Evolutionary conservation across 2,888 invertebrate species (phyloP).

Genomic region (Lepeophtheirus nordmannii): DNA sequence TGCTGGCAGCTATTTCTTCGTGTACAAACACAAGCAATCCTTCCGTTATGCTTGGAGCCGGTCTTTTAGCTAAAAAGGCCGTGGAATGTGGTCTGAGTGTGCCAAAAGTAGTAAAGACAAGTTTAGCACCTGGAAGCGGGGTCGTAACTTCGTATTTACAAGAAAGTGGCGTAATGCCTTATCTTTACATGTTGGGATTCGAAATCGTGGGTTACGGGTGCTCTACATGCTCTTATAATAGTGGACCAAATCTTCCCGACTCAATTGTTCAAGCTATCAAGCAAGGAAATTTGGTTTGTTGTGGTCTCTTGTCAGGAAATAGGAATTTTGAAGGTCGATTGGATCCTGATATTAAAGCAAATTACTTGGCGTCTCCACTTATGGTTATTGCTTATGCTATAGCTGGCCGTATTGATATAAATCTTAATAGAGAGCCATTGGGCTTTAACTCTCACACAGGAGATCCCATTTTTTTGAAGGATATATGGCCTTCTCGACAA

Average conservation of each 20-base stretch:
- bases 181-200: slow-evolving; percentile 71
- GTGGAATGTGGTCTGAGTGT: slow-evolving; percentile 76
- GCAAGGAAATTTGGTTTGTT: slow-evolving; percentile 78
- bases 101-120: slow-evolving; percentile 87
- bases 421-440: slow-evolving; percentile 75
- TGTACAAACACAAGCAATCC: slow-evolving; percentile 98
- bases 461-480: slow-evolving; percentile 59
- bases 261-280: slow-evolving; percentile 69
- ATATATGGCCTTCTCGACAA: slow-evolving; percentile 84
- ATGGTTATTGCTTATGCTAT: slow-evolving; percentile 94
- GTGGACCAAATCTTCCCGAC: slow-evolving; percentile 72
- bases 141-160: slow-evolving; percentile 78
- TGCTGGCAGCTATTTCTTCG: slow-evolving; percentile 92
- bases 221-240: slow-evolving; percentile 98
- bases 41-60: slow-evolving; percentile 93
- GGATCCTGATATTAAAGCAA: slow-evolving; percentile 88
- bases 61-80: slow-evolving; percentile 82
- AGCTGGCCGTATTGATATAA: slow-evolving; percentile 83
- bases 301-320: slow-evolving; percentile 90
- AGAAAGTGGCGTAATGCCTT: slow-evolving; percentile 81
- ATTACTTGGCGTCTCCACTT: slow-evolving; percentile 92
- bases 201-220: slow-evolving; percentile 96
- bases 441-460: slow-evolving; percentile 50
- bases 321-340: slow-evolving; percentile 96
- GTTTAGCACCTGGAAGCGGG: slow-evolving; percentile 84